Percentiles rank a stretch among this genome's conserved stretches.
Conservation (phyloP, 2,888 invertebrate species). For the Chrysopilus asiliformis region DNA sequence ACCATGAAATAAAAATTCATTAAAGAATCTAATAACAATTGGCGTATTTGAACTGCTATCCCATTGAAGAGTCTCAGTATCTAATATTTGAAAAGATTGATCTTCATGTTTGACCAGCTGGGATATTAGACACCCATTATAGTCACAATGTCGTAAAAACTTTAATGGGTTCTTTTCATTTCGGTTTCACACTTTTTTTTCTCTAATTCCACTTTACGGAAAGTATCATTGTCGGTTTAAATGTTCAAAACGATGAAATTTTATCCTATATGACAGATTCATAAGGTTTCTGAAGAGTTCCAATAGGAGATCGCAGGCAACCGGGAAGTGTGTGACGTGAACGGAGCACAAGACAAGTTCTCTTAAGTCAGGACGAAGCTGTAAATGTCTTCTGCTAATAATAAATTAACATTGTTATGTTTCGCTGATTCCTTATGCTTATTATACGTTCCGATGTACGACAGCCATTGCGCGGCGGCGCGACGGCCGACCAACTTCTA, state of each 20-base stretch:
- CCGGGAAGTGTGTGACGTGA: no score
- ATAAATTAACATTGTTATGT: conserved; percentile 14
- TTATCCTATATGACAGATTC: no score
- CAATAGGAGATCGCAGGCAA: no score
- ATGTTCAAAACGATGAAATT: no score
- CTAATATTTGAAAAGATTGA: neutral
- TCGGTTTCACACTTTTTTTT: conserved; percentile 12
- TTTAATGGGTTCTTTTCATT: conserved; percentile 11
- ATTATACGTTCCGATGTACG: no score
- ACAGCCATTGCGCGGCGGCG: no score
- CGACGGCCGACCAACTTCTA: no score
- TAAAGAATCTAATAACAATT: conserved; percentile 1
- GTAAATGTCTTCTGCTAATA: conserved; percentile 11
- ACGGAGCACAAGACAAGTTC: no score
- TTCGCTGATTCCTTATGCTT: conserved; percentile 6
- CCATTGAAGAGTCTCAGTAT: neutral
- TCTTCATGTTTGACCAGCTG: conserved; percentile 9
- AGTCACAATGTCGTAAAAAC: conserved; percentile 10
- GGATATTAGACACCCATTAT: conserved; percentile 10
- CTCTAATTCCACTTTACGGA: conserved; percentile 4
- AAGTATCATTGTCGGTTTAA: no score
- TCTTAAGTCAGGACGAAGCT: conserved; percentile 8
- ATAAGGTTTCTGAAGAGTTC: no score
- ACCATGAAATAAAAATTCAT: no score
- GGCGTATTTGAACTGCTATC: neutral